These are phyloP conservation scores for Bradypus variegatus DNA, from an alignment of 2,797 vertebrate species.

Conservation along the genomic window DNA sequence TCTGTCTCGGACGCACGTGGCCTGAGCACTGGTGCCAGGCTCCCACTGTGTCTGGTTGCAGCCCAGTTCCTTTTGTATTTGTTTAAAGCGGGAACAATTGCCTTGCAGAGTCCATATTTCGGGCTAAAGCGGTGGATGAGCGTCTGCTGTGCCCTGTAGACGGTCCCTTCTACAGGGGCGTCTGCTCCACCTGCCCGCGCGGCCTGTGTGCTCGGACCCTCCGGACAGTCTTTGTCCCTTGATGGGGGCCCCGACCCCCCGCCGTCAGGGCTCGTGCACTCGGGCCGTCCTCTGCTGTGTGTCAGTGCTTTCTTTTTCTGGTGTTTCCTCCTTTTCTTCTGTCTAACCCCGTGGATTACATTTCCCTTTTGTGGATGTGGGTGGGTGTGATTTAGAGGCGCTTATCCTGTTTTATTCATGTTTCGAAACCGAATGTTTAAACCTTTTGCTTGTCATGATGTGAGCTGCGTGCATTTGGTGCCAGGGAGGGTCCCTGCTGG, in stretches of 20 bases:
- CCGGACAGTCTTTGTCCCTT: too few species aligned
- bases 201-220: too few species aligned
- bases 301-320: too few species aligned
- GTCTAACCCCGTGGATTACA: not conserved
- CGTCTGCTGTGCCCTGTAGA: too few species aligned
- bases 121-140: not conserved
- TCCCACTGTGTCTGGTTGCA: too few species aligned
- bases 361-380: not conserved
- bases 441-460: fast-evolving
- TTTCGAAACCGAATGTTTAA: not conserved
- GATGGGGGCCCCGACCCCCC: too few species aligned
- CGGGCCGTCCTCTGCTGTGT: too few species aligned
- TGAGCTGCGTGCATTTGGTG: fast-evolving
- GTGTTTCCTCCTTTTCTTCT: too few species aligned
- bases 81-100: not conserved
- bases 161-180: too few species aligned
- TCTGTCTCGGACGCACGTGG: too few species aligned
- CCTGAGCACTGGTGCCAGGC: not conserved
- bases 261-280: too few species aligned
- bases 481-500: fast-evolving
- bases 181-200: too few species aligned
- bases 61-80: not conserved
- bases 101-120: not conserved
- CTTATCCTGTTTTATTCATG: not conserved
- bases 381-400: not conserved